Percentiles rank a stretch among this genome's conserved stretches.
Conservation (phyloP, 2,113 vertebrate species). For the Phoxinus phoxinus region DNA sequence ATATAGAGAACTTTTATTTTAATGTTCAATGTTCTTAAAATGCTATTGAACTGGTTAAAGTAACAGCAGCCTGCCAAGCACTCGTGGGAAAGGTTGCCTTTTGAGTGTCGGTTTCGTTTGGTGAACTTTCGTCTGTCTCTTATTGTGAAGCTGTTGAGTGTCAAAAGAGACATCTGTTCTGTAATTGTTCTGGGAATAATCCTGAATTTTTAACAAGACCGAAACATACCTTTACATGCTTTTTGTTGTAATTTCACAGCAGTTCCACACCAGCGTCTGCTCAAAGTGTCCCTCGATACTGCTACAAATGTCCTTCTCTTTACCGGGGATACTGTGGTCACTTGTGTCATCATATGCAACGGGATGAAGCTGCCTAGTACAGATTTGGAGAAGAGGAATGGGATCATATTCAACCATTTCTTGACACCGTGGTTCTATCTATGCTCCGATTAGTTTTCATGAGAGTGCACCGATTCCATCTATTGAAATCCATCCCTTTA, state of each 20-base stretch:
- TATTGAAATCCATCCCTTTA: slow-evolving; percentile 38
- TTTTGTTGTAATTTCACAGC: neutral
- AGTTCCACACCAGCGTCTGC: slow-evolving; percentile 12
- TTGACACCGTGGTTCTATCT: neutral
- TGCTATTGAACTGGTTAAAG: slow-evolving; percentile 41
- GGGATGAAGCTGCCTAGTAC: slow-evolving; percentile 1
- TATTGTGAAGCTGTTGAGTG: slow-evolving; percentile 26
- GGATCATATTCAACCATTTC: neutral
- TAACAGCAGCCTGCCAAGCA: slow-evolving; percentile 20
- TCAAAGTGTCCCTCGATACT: slow-evolving; percentile 1
- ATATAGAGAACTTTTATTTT: slow-evolving; percentile 60
- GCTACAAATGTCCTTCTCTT: neutral
- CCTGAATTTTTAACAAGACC: neutral
- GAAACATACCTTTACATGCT: neutral
- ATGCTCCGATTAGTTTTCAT: slow-evolving; percentile 12
- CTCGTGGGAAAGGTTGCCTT: slow-evolving; percentile 30
- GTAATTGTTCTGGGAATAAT: slow-evolving; percentile 3
- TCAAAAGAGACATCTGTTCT: slow-evolving; percentile 21
- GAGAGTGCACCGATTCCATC: neutral
- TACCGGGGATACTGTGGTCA: slow-evolving; percentile 38
- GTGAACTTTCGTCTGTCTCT: neutral
- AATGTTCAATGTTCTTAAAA: slow-evolving; percentile 54
- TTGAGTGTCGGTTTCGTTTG: slow-evolving; percentile 46
- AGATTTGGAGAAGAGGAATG: neutral
- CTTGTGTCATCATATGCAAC: slow-evolving; percentile 34